Conservation (phyloP, 2,113 vertebrate genomes). For the Melanocharis versteri region DNA sequence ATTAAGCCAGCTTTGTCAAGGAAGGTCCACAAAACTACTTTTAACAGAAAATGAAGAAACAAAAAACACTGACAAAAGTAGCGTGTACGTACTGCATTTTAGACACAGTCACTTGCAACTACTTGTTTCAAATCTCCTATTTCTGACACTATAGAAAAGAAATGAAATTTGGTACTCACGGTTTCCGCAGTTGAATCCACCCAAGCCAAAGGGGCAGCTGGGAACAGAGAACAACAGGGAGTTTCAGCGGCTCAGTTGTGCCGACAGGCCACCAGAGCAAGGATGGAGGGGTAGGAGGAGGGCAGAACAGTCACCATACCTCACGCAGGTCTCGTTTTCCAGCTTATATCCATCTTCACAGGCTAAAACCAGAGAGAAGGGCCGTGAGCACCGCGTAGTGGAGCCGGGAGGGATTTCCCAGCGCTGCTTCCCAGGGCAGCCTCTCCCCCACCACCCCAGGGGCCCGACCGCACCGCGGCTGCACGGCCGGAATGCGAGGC, state of each 20-base stretch:
- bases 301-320: conserved; percentile 72
- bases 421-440: rapidly evolving
- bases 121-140: not conserved
- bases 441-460: not conserved
- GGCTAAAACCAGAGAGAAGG: conserved; percentile 72
- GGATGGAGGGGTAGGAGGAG: not conserved
- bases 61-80: not conserved
- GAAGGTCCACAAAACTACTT: not conserved
- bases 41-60: not conserved
- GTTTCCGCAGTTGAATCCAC: conserved; percentile 96
- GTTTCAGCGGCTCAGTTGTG: not conserved
- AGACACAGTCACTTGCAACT: not conserved
- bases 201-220: conserved; percentile 94
- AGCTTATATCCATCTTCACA: conserved; percentile 91
- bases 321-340: conserved; percentile 88
- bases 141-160: not conserved
- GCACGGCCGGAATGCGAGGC: rapidly evolving
- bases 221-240: conserved; percentile 54
- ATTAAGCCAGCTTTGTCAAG: not conserved
- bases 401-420: not conserved
- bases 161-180: conserved; percentile 76
- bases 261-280: not conserved
- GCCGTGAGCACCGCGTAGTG: not conserved
- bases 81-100: not conserved
- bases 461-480: not conserved